phyloP scores from a whole-genome alignment of 2,113 vertebrate species.

The Corapipo altera region DNA sequence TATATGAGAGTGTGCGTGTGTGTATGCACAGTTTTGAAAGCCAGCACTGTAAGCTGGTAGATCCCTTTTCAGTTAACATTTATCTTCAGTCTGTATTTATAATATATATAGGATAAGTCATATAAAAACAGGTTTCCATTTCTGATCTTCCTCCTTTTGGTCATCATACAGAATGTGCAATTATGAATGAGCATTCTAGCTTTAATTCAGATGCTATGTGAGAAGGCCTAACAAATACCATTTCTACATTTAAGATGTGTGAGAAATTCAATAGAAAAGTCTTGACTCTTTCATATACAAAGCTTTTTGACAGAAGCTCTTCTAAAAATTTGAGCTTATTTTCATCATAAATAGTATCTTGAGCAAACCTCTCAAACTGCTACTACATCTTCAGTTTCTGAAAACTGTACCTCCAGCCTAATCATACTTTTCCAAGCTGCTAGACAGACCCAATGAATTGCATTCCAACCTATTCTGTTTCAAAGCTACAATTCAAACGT shows the following conservation, averaged over 20 bases:
- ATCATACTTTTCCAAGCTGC: not conserved
- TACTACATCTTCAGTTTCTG: not conserved
- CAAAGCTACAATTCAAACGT: not conserved
- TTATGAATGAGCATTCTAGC: not conserved
- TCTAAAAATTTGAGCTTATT: not conserved
- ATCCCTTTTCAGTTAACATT: not conserved
- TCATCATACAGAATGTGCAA: not conserved
- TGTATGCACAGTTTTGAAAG: not conserved
- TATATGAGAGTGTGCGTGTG: accelerated
- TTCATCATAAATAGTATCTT: not conserved
- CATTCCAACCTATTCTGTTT: not conserved
- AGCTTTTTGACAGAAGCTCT: not conserved
- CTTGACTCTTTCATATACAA: not conserved
- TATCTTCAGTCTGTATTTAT: not conserved
- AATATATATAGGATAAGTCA: not conserved
- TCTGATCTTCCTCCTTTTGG: not conserved
- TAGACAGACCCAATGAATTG: not conserved
- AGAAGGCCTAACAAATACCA: not conserved
- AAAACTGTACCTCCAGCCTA: not conserved
- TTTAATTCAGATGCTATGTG: not conserved
- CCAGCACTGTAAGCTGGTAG: not conserved
- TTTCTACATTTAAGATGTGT: not conserved
- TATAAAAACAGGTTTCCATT: not conserved
- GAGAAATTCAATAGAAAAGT: not conserved
- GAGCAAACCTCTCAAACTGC: not conserved